Evolutionary conservation across 2,797 vertebrate species (phyloP).

Genomic region (Orestias chungarensis): DNA sequence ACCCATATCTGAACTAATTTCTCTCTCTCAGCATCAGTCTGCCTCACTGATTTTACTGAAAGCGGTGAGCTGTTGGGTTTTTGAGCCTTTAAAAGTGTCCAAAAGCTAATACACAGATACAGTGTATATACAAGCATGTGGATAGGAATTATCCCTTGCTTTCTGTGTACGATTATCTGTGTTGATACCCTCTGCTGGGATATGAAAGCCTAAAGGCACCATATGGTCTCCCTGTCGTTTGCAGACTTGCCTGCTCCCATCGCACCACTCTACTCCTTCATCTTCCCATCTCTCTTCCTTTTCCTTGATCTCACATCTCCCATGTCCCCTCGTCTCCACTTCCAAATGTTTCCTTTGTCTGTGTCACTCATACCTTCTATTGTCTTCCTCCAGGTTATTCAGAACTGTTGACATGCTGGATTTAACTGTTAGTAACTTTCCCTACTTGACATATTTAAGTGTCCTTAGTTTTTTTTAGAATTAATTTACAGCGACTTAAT

Average conservation of each 20-base stretch:
- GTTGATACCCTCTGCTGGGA: constrained; percentile 56
- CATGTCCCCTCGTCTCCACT: constrained; percentile 14
- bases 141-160: constrained; percentile 16
- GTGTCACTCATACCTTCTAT: constrained; percentile 30
- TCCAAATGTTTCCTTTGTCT: constrained; percentile 23
- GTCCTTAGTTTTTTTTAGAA: not conserved
- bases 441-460: not conserved
- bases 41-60: constrained; percentile 43
- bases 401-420: not conserved
- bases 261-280: constrained; percentile 31
- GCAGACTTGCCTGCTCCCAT: constrained; percentile 49
- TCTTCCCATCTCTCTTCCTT: constrained; percentile 33
- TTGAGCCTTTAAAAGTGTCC: constrained; percentile 22
- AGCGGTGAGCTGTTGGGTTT: constrained; percentile 51
- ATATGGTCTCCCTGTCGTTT: constrained; percentile 63
- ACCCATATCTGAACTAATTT: constrained; percentile 43
- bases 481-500: not conserved
- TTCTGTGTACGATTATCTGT: constrained; percentile 29
- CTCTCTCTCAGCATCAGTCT: constrained; percentile 20
- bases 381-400: constrained; percentile 19
- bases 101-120: constrained; percentile 22
- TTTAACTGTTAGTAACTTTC: not conserved
- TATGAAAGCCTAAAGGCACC: constrained; percentile 54
- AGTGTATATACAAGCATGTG: constrained; percentile 20
- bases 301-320: constrained; percentile 46